Evolutionary conservation across 2,888 invertebrate species (phyloP).

Genomic region (Gastrophysa polygoni): DNA sequence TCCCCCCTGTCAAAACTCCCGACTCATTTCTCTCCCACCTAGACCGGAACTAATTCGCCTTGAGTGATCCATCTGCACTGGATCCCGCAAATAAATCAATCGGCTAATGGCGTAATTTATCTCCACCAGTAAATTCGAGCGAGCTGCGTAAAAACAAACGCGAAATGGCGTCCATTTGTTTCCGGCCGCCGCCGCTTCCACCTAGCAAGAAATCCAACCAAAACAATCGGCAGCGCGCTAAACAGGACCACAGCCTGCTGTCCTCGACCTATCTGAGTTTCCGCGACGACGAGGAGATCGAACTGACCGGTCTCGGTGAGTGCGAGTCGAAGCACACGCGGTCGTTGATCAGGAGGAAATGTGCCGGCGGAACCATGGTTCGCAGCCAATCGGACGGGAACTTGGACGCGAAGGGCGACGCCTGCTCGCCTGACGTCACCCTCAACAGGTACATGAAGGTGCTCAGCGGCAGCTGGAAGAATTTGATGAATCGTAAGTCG

Average conservation of each 20-base stretch:
- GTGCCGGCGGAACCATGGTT: constrained; percentile 39
- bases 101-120: constrained; percentile 25
- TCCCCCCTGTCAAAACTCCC: neutral
- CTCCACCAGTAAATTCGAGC: constrained; percentile 17
- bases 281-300: constrained; percentile 61
- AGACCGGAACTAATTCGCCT: constrained; percentile 14
- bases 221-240: constrained; percentile 25
- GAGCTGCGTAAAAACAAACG: constrained; percentile 21
- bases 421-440: constrained; percentile 38
- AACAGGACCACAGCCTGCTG: constrained; percentile 49
- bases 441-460: constrained; percentile 74
- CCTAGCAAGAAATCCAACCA: constrained; percentile 60
- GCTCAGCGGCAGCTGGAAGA: constrained; percentile 81
- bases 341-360: constrained; percentile 54
- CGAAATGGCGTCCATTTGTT: constrained; percentile 63
- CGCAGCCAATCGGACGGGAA: constrained; percentile 78
- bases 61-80: constrained; percentile 5
- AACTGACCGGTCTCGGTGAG: constrained; percentile 32
- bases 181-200: constrained; percentile 65
- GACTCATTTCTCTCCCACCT: neutral
- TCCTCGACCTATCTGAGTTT: constrained; percentile 66
- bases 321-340: constrained; percentile 56
- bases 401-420: constrained; percentile 56
- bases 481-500: constrained; percentile 77
- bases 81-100: constrained; percentile 21